Percentiles rank a stretch among this genome's conserved stretches.
Conservation (phyloP, 2,113 vertebrate species). For the Oriolus oriolus region DNA sequence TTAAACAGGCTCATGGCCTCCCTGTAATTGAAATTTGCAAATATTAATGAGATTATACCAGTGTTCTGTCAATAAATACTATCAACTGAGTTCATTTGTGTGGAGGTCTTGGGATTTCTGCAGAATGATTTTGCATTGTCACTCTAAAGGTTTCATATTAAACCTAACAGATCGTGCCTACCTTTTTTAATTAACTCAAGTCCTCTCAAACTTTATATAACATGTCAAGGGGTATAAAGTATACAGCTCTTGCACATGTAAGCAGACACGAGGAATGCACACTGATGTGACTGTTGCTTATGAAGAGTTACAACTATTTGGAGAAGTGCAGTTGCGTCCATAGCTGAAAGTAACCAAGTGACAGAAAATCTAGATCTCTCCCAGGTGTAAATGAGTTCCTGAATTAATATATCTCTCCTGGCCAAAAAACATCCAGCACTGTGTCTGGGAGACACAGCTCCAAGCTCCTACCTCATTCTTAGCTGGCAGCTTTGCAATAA, state of each 20-base stretch:
- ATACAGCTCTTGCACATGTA: background rate
- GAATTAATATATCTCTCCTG: background rate
- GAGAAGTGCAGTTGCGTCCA: background rate
- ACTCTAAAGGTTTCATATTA: conserved; percentile 8
- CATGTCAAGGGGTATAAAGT: background rate
- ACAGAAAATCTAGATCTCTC: background rate
- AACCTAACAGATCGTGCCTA: background rate
- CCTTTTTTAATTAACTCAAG: conserved; percentile 39
- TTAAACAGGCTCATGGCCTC: conserved; percentile 11
- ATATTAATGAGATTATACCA: conserved; percentile 46
- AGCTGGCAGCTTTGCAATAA: background rate
- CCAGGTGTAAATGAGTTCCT: background rate
- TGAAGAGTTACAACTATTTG: background rate
- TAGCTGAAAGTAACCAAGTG: background rate
- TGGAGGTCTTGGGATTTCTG: conserved; percentile 38
- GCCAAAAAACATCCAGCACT: background rate
- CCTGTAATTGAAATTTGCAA: conserved; percentile 48
- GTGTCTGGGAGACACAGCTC: background rate
- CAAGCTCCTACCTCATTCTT: background rate
- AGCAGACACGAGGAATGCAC: background rate
- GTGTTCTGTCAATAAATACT: conserved; percentile 49
- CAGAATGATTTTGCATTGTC: background rate
- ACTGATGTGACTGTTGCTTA: background rate
- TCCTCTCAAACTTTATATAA: background rate
- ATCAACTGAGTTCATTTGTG: conserved; percentile 11